These are phyloP conservation scores for Lepus europaeus DNA, from an alignment of 2,113 vertebrate genomes.

Conservation along the genomic window DNA sequence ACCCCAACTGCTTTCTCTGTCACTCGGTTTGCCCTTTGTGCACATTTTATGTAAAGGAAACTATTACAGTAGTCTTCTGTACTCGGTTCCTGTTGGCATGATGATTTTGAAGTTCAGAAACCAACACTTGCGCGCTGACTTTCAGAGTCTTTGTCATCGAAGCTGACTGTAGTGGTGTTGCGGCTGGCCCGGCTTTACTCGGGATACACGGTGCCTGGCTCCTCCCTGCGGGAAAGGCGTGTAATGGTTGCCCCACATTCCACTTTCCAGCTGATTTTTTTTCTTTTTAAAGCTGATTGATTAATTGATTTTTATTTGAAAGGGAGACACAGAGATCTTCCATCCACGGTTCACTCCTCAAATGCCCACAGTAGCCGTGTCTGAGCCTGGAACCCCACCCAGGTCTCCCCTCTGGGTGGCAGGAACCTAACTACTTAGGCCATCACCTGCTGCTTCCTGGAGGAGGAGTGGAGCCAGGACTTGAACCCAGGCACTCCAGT, in stretches of 20 bases:
- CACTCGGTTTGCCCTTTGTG: neutral
- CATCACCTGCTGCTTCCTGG: too few relatives aligned
- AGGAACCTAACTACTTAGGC: too few relatives aligned
- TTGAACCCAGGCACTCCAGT: too few relatives aligned
- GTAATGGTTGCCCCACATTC: neutral
- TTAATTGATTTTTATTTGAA: too few relatives aligned
- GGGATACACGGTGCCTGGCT: neutral
- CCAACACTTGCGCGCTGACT: neutral
- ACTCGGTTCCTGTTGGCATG: neutral
- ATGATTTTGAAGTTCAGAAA: conserved; percentile 2
- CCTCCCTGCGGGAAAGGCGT: rapidly evolving
- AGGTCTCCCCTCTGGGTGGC: too few relatives aligned
- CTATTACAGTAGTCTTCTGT: neutral
- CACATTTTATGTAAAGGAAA: neutral
- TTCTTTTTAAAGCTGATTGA: too few relatives aligned
- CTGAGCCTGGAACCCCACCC: too few relatives aligned
- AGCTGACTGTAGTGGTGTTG: neutral
- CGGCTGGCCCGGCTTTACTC: neutral
- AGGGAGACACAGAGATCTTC: too few relatives aligned
- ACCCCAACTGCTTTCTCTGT: neutral
- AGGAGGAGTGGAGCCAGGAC: too few relatives aligned
- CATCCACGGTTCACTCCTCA: too few relatives aligned
- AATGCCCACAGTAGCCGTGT: too few relatives aligned
- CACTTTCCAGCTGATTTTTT: neutral
- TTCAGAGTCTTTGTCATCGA: neutral